Evolutionary conservation across 2,113 vertebrate genomes (phyloP).

Genomic region (Rissa tridactyla): DNA sequence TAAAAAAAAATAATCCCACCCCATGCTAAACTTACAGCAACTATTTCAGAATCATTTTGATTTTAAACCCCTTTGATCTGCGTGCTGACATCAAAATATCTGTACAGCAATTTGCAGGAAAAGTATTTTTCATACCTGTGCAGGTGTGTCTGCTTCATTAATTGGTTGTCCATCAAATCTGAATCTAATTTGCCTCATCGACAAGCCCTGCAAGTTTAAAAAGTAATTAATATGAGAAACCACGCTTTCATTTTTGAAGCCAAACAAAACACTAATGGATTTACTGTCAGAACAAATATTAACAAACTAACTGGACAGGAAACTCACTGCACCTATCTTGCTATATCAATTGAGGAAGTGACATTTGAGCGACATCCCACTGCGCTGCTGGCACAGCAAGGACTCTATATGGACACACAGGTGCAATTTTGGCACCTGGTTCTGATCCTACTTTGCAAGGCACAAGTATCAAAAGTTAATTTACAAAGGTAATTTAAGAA

Average conservation of each 20-base stretch:
- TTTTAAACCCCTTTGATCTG: neutral
- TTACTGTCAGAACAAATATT: neutral
- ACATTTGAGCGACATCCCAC: fast-evolving
- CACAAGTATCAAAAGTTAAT: neutral
- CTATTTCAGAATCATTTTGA: neutral
- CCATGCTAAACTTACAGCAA: neutral
- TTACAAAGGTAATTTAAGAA: neutral
- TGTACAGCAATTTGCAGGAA: neutral
- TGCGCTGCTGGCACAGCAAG: neutral
- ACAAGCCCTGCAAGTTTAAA: constrained; percentile 80
- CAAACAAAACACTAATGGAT: neutral
- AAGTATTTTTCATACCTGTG: constrained; percentile 79
- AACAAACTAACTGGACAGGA: neutral
- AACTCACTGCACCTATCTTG: neutral
- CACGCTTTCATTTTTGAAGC: neutral
- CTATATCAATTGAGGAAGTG: fast-evolving
- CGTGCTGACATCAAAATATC: neutral
- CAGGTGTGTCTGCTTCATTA: constrained; percentile 91
- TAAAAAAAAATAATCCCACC: neutral
- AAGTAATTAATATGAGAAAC: neutral
- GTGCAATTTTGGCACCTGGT: neutral
- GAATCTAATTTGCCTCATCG: constrained; percentile 91
- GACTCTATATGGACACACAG: neutral
- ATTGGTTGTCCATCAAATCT: constrained; percentile 94
- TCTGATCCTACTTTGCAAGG: neutral